A percentile compares a stretch with the other conserved stretches of the same genome.
Evolutionary conservation across 2,888 invertebrate species (phyloP).

Genomic region (Caenorhabditis sp.): DNA sequence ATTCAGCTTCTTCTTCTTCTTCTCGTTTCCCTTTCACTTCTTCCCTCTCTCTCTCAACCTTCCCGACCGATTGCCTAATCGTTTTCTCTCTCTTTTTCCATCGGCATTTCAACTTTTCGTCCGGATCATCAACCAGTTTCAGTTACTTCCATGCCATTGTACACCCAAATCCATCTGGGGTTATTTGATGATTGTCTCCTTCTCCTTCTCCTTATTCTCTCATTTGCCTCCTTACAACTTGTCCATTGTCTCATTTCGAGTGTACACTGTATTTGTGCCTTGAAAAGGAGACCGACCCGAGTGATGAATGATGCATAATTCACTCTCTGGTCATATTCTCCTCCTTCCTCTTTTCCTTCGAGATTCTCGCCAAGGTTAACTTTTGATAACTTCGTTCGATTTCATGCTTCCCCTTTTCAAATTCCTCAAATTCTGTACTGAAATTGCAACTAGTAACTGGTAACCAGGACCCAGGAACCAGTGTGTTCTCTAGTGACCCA

Average conservation of each 20-base stretch:
- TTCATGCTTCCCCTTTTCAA: too few species aligned
- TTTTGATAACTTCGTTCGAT: too few species aligned
- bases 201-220: too few species aligned
- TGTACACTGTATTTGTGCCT: constrained; percentile 15
- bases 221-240: constrained; percentile 19
- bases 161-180: constrained; percentile 6
- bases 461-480: too few species aligned
- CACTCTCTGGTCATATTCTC: constrained; percentile 9
- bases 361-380: too few species aligned
- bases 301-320: background rate
- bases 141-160: constrained; percentile 10
- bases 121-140: constrained; percentile 50
- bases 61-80: constrained; percentile 18
- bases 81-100: constrained; percentile 6
- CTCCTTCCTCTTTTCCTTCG: constrained; percentile 3
- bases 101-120: constrained; percentile 21
- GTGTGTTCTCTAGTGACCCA: too few species aligned
- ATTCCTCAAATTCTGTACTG: too few species aligned
- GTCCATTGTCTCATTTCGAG: constrained; percentile 20
- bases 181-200: constrained; percentile 45
- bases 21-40: constrained; percentile 20
- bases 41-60: too few species aligned
- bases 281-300: constrained; percentile 25
- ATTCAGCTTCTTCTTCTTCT: constrained; percentile 4
- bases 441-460: too few species aligned